phyloP scores from a whole-genome alignment of 2,888 invertebrate species.

The Dermolepida albohirtum region DNA sequence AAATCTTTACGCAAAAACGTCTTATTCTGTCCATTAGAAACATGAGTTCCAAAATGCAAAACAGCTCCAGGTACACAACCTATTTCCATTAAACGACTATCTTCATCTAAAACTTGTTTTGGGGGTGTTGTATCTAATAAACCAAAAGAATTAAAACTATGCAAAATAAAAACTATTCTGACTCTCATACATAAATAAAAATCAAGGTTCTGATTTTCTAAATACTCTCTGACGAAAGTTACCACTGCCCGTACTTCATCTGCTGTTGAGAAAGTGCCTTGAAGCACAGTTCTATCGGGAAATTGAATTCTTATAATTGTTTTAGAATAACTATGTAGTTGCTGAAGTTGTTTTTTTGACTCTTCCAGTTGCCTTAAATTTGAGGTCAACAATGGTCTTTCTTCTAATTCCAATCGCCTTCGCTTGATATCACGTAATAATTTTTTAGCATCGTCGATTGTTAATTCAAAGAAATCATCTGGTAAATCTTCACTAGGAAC shows the following conservation, averaged over 20 bases:
- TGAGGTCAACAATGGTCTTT: constrained; percentile 79
- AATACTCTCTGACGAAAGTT: constrained; percentile 79
- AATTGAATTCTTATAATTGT: constrained; percentile 88
- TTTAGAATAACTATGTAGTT: constrained; percentile 77
- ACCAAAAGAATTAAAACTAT: background rate
- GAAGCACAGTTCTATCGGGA: constrained; percentile 86
- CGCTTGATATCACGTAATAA: constrained; percentile 81
- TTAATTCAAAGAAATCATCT: constrained; percentile 90
- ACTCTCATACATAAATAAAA: constrained; percentile 84
- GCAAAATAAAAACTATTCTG: constrained; percentile 11
- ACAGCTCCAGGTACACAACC: constrained; percentile 84
- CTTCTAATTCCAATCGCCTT: constrained; percentile 73
- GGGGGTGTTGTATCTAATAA: constrained; percentile 87
- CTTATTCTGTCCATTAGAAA: constrained; percentile 56
- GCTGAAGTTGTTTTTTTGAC: constrained; percentile 68
- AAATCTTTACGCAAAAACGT: constrained; percentile 72
- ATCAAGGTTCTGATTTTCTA: constrained; percentile 72
- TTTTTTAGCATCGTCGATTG: constrained; percentile 82
- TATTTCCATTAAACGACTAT: constrained; percentile 75
- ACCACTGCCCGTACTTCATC: constrained; percentile 79
- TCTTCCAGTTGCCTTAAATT: constrained; percentile 72
- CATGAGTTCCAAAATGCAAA: constrained; percentile 76
- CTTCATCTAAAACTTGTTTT: constrained; percentile 74
- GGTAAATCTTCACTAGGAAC: constrained; percentile 79
- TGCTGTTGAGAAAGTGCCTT: constrained; percentile 84